Evolutionary conservation across 2,113 vertebrate species (phyloP), one percentile per base, ranked within the genome.

Genomic region (Labeo catla): DNA sequence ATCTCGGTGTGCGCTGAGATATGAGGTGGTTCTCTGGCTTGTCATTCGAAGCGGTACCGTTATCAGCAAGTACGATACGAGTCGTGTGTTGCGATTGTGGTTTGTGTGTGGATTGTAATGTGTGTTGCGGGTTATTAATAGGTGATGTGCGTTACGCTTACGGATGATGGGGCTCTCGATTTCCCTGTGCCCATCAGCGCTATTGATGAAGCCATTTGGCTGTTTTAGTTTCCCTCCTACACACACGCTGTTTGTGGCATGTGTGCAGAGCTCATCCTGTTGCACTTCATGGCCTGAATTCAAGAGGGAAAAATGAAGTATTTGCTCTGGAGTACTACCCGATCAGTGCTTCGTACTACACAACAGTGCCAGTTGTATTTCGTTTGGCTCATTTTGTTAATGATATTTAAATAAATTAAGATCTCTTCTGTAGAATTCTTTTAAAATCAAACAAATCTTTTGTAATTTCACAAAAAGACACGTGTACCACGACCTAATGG

Each of bases 151-250:
- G 45, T 68, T 66, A 34, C 47, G 5, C 47, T 68, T 63, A 36
- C 11, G 12, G 28, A 50, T 19, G 47, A 36, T 66, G 45, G 84
- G 76, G 19, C 34, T 66, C 45, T 66, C 4, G 34, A 52, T 68
- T 52, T 85, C 74, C 76, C 59, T 54, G 39, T 65, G 59, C 45
- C 47, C 76, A 70, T 78, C 76, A 85, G 47, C 12, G 13, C 47
- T 28, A 84, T 63, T 84, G 83, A 84, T 84, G 72, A 76, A 76
- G 72, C 23, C 54, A 76, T 84, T 84, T 73, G 70, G 19, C 65
- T 66, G 57, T 74, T 66, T 85, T 76, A 76, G 49, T 54, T 39
- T 78, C 28, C 36, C 47, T 52, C 47, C 74, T 39, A 50, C 84
- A 85, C 76, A 70, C 45, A 39, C 28, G 16, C 80, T 82, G 43